Evolutionary conservation across 2,797 vertebrate species (phyloP).

Genomic region (Nasua narica): DNA sequence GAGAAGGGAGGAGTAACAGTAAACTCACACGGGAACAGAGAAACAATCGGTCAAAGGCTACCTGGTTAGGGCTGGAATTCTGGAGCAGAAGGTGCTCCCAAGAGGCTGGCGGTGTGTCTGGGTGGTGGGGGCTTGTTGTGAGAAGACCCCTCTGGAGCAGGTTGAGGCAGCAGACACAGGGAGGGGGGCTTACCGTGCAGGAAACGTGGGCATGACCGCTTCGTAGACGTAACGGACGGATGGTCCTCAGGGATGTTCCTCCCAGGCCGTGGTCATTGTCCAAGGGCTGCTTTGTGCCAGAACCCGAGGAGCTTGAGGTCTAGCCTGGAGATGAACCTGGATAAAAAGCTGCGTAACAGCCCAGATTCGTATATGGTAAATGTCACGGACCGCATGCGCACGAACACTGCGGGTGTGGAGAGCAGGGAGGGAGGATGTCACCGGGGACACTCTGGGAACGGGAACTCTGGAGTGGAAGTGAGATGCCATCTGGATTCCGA

Average conservation of each 20-base stretch:
- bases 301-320: neutral
- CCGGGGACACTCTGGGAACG: neutral
- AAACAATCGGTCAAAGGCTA: neutral
- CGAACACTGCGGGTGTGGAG: rapidly evolving
- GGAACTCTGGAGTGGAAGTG: neutral
- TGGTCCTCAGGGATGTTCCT: neutral
- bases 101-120: neutral
- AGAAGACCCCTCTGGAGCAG: neutral
- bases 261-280: neutral
- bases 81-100: neutral
- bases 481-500: neutral
- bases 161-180: rapidly evolving
- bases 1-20: neutral
- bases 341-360: neutral
- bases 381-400: neutral
- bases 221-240: too few relatives aligned
- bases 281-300: neutral
- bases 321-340: neutral
- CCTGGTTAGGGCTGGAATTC: neutral
- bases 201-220: rapidly evolving
- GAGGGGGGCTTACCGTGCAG: neutral
- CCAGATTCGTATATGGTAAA: neutral
- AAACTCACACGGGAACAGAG: neutral
- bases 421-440: neutral
- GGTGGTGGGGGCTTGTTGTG: neutral